Base-by-base conservation (phyloP, 2,113 vertebrate genomes). In the Muntiacus muntjak region DNA sequence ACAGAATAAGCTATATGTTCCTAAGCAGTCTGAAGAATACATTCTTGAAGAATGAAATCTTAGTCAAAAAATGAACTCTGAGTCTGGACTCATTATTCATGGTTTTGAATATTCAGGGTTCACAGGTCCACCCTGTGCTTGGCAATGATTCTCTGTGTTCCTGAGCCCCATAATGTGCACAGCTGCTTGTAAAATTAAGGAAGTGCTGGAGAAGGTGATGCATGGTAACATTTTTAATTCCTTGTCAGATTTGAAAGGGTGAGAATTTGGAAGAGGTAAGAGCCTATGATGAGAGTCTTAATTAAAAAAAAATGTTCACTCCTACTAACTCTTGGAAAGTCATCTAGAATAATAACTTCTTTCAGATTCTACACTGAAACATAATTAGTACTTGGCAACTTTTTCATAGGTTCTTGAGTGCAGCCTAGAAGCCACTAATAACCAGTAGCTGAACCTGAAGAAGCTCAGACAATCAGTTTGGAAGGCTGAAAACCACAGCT, bases 221-320 rank as follows among this genome's bases (percentile, higher is more conserved):
- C 2, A 33, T 21, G 8, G 23, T 43, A 28, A 43, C 50, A 47
- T 47, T 89, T 78, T 81, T 64, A 58, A 78, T 95, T 91, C 23
- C 79, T 76, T 81, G 16, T 87, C 47, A 60, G 79, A 88, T 47
- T 90, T 79, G 25, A 95, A 96, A 95, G 40, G 58, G 21, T 30
- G 12, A 96, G 64, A 74, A 78, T 87, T 89, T 81, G 71, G 87
- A 91, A 87, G 28, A 92, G 62, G 33, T 26, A 88, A 93, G 74
- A 89, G 14, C 33, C 87, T 71, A 36, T 43, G 60, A 93, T 57
- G 58, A 91, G 64, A 26, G 13, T 79, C 79, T 92, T 92, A 96
- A 97, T 97, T 89, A 93, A 89, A 91, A 94, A 95, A 96, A 95
- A 94, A 76, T 28, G 92, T 74, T 95, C 28, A 79, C 40, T 89